These are phyloP conservation scores for Acinonyx jubatus DNA, from an alignment of 2,113 vertebrate genomes.

Conservation along the genomic window DNA sequence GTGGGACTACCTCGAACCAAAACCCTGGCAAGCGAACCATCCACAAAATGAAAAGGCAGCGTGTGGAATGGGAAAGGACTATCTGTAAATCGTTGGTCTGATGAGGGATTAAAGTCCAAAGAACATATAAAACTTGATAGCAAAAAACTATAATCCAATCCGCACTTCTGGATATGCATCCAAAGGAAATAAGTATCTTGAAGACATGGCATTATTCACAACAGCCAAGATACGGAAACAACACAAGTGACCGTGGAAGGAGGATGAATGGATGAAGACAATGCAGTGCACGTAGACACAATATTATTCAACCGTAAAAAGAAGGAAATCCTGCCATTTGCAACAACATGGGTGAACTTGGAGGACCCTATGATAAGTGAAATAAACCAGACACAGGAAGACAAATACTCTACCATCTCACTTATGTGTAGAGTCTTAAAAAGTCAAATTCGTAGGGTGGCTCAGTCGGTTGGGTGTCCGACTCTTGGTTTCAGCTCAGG, in stretches of 20 bases:
- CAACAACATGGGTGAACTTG: not conserved
- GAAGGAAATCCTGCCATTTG: not conserved
- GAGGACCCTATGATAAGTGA: not conserved
- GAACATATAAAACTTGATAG: not conserved
- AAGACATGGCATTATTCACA: not conserved
- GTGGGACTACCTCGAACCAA: not conserved
- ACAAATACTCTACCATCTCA: not conserved
- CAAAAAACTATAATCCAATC: not conserved
- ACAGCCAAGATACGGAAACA: not conserved
- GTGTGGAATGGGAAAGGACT: not conserved
- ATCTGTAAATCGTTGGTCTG: not conserved
- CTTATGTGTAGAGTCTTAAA: not conserved
- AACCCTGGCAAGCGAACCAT: not conserved
- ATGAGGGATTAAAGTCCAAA: not conserved
- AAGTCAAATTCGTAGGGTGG: not conserved
- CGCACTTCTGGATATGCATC: not conserved
- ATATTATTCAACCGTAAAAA: not conserved
- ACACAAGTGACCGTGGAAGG: not conserved
- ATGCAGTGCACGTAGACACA: not conserved
- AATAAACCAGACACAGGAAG: not conserved
- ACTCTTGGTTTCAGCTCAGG: too few species aligned
- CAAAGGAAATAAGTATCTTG: not conserved
- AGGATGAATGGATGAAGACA: not conserved
- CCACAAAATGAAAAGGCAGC: not conserved
- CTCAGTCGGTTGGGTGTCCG: too few species aligned